Percentiles rank a stretch among this genome's conserved stretches.
Conservation (phyloP, 1,140 invertebrate species). For the Liolophura sinensis region DNA sequence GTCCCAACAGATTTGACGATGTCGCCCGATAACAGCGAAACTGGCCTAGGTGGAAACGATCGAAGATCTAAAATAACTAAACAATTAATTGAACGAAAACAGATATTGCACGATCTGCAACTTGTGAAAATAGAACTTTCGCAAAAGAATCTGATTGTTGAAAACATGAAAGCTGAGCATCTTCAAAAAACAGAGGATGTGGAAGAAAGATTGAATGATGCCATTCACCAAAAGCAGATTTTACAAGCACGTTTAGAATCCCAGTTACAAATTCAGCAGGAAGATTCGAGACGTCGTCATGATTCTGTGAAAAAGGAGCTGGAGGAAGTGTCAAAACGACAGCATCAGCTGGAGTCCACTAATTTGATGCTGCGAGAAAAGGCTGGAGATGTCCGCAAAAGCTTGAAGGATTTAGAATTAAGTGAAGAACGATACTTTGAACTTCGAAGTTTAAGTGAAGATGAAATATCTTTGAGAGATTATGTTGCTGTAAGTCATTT, state of each 20-base stretch:
- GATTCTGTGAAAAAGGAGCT: conserved; percentile 52
- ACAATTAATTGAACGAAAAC: conserved; percentile 54
- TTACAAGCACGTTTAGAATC: conserved; percentile 54
- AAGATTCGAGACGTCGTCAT: conserved; percentile 50
- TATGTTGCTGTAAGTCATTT: conserved; percentile 53
- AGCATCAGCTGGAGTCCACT: conserved; percentile 54
- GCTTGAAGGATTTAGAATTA: conserved; percentile 48
- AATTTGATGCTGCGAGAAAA: conserved; percentile 56
- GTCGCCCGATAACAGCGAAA: conserved; percentile 40
- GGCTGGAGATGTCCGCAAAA: conserved; percentile 50
- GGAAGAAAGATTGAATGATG: conserved; percentile 57
- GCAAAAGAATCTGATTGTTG: conserved; percentile 53
- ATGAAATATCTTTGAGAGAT: conserved; percentile 53
- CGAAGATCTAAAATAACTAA: conserved; percentile 41
- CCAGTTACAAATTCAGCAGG: conserved; percentile 51
- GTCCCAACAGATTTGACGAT: conserved; percentile 50
- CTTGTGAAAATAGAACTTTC: conserved; percentile 58
- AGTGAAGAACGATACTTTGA: conserved; percentile 55
- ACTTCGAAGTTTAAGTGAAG: conserved; percentile 42
- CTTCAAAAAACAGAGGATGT: conserved; percentile 53
- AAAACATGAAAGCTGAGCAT: conserved; percentile 56
- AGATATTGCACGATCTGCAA: conserved; percentile 57
- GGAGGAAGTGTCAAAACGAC: conserved; percentile 46
- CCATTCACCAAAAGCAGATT: conserved; percentile 56
- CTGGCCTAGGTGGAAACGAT: conserved; percentile 23